Base-by-base conservation (phyloP, 1,140 invertebrate species). In the Camponotus floridanus region DNA sequence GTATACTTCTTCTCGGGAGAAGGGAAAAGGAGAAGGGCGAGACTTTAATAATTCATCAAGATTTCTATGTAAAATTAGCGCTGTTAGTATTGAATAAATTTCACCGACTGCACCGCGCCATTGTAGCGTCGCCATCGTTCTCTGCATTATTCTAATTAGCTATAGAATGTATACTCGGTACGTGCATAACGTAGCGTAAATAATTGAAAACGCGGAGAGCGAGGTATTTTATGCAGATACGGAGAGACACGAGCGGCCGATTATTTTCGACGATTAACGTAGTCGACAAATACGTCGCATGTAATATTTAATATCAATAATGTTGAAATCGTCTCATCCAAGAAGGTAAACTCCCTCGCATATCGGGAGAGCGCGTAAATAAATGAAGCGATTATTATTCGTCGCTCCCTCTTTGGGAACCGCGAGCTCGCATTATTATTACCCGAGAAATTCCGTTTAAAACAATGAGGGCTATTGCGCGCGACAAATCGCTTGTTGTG, bases 401-500 rank as follows among this genome's bases (percentile, higher is more conserved):
- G n/a, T 51, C 48, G n/a, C 48, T 57, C 11, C 7, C 33, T 51
- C 70, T 45, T 76, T 62, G 18, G 57, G 39, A 31, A 4, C 18
- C 18, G 15, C 76, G 13, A 48, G 11, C 18, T 6, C 26, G 3
- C 45, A 36, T 73, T 83, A 65, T 39, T 31, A 18, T 80, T 5
- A 0, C 13, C 26, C 26, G 39, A 18, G 48, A 51, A 9, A 36
- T 11, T n/a, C 31, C 15, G 8, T 4, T 15, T 55, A 15, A 26
- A 85, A 15, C 76, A 42, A 70, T 42, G 64, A 79, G 45, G 61
- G 15, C 26, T 26, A 26, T n/a, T 39, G 33, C 11, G 67, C 61
- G 42, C 62, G 51, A 79, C 83, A 87, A 84, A 90, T 87, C 80
- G 74, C 86, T 90, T 87, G 67, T 85, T 85, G 86, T 85, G 65